Conservation (phyloP, 2,888 invertebrate species). For the Caenorhabditis macrosperma region DNA sequence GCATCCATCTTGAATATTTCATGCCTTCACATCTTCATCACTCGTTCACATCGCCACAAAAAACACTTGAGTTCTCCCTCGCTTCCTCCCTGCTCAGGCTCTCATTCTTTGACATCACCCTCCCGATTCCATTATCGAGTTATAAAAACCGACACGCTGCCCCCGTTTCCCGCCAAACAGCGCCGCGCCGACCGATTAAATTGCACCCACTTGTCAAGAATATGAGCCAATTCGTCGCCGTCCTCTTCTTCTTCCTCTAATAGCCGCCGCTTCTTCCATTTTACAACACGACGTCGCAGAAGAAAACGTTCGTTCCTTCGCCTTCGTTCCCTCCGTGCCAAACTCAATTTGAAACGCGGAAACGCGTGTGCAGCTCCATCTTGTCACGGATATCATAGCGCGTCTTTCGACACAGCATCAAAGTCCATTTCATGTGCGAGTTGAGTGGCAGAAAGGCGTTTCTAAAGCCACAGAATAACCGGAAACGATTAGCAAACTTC, state of each 20-base stretch:
- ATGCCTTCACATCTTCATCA: constrained; percentile 20
- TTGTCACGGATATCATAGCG: constrained; percentile 29
- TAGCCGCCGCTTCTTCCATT: background rate
- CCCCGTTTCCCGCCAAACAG: background rate
- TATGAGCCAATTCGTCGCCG: constrained; percentile 5
- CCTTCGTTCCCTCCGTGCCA: background rate
- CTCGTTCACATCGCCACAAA: constrained; percentile 18
- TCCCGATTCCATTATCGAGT: constrained; percentile 41
- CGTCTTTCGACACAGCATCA: background rate
- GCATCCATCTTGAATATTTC: constrained; percentile 50
- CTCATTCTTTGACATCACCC: background rate
- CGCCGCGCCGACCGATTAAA: constrained; percentile 21
- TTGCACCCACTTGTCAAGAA: constrained; percentile 30
- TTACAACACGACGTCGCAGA: background rate
- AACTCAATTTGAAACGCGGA: constrained; percentile 7
- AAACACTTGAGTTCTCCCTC: constrained; percentile 31
- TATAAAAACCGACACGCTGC: constrained; percentile 15
- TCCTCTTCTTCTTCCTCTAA: constrained; percentile 14
- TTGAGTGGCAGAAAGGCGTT: background rate
- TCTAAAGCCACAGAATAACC: background rate
- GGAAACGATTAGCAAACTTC: background rate
- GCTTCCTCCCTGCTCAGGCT: background rate
- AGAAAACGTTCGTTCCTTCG: constrained; percentile 25
- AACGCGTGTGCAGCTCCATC: background rate
- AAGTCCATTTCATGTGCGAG: background rate